Conservation (phyloP, 2,797 vertebrate genomes). For the Aratinga solstitialis region DNA sequence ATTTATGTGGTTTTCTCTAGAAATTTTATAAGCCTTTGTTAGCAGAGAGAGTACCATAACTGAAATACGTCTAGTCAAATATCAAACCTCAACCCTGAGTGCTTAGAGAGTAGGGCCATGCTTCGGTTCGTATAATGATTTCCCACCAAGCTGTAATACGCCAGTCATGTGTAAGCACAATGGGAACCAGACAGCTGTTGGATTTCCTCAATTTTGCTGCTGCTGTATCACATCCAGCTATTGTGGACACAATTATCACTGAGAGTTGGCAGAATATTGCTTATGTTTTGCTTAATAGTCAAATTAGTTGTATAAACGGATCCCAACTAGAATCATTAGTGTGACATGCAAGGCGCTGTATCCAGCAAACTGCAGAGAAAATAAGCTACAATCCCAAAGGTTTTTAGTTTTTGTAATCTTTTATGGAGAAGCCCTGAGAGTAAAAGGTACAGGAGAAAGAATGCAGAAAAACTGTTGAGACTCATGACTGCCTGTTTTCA, state of each 20-base stretch:
- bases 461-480: not conserved
- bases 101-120: not conserved
- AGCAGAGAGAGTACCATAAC: not conserved
- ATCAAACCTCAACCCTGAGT: not conserved
- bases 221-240: not conserved
- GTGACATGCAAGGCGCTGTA: not conserved
- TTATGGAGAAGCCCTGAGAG: not conserved
- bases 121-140: not conserved
- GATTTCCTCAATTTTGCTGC: not conserved
- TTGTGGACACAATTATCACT: not conserved
- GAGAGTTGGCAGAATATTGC: not conserved
- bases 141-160: not conserved
- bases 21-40: not conserved
- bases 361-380: not conserved
- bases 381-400: not conserved
- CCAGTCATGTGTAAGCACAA: not conserved
- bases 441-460: not conserved
- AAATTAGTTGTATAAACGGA: not conserved
- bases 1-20: not conserved
- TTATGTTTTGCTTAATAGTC: not conserved
- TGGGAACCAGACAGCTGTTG: not conserved
- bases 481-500: rapidly evolving
- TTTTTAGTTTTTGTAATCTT: not conserved
- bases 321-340: not conserved
- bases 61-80: not conserved